phyloP scores from a whole-genome alignment of 2,113 vertebrate genomes.

The Aplodontia rufa region DNA sequence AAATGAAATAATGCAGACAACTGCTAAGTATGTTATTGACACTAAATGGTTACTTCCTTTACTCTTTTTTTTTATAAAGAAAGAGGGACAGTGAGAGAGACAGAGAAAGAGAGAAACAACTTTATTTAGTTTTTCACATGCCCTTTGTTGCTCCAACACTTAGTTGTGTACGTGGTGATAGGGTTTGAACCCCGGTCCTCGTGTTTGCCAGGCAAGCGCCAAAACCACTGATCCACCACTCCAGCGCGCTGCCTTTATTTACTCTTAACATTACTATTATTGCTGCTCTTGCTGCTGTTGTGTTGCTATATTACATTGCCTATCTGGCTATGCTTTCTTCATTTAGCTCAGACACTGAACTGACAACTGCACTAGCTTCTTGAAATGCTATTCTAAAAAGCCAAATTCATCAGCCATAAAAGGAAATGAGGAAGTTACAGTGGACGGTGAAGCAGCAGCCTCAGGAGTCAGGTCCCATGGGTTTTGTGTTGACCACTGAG shows the following conservation, averaged over 20 bases:
- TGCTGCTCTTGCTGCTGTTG: not conserved
- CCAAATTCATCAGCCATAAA: constrained; percentile 13
- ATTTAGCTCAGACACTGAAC: not conserved
- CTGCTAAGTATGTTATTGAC: not conserved
- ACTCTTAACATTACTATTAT: no score
- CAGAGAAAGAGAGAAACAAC: no score
- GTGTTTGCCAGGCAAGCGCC: no score
- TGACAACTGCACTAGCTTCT: not conserved
- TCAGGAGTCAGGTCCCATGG: constrained; percentile 47
- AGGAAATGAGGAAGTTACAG: constrained; percentile 64
- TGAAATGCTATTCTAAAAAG: constrained; percentile 12
- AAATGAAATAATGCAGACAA: constrained; percentile 32
- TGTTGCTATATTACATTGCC: not conserved
- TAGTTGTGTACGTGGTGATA: no score
- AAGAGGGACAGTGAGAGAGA: no score
- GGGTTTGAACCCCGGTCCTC: no score
- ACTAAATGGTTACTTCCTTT: not conserved
- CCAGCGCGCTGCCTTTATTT: no score
- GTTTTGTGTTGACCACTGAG: constrained; percentile 64
- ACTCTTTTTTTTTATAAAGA: no score
- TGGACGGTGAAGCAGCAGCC: not conserved
- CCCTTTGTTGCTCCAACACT: no score
- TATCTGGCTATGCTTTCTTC: not conserved
- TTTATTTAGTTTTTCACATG: no score
- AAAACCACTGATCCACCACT: no score